phyloP scores from a whole-genome alignment of 2,888 invertebrate species.

The Leucophenga maculata region DNA sequence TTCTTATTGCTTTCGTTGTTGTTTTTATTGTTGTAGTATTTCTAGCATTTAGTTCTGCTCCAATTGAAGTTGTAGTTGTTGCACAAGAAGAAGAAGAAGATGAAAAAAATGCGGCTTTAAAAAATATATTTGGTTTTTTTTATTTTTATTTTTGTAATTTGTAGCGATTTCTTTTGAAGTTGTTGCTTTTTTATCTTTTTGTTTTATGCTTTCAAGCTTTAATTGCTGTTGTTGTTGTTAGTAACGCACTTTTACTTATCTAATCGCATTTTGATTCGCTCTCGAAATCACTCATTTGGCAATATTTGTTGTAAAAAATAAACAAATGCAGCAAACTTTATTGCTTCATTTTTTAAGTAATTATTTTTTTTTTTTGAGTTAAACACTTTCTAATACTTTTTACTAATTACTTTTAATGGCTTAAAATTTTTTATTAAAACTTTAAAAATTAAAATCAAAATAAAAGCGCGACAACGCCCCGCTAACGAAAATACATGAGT shows the following conservation, averaged over 20 bases:
- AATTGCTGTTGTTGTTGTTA: neutral
- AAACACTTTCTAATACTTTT: neutral
- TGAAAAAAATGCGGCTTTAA: no score
- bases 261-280: conserved; percentile 22
- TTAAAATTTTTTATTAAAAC: conserved; percentile 42
- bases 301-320: conserved; percentile 22
- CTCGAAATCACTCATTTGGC: conserved; percentile 25
- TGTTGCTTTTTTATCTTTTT: neutral
- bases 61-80: neutral
- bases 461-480: conserved; percentile 55
- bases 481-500: conserved; percentile 43
- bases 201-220: neutral
- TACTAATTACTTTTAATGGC: neutral
- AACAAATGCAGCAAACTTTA: neutral
- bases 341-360: neutral
- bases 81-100: no score
- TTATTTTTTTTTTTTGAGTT: neutral
- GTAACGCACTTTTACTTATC: conserved; percentile 32
- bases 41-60: conserved; percentile 7
- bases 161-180: neutral
- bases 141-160: neutral
- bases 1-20: conserved; percentile 1
- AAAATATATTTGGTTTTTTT: neutral
- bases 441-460: neutral
- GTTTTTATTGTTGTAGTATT: neutral